A percentile compares a stretch with the other conserved stretches of the same genome.
These are phyloP conservation scores for Lasioglossum marginatum DNA, from an alignment of 2,888 invertebrate species.

Conservation along the genomic window DNA sequence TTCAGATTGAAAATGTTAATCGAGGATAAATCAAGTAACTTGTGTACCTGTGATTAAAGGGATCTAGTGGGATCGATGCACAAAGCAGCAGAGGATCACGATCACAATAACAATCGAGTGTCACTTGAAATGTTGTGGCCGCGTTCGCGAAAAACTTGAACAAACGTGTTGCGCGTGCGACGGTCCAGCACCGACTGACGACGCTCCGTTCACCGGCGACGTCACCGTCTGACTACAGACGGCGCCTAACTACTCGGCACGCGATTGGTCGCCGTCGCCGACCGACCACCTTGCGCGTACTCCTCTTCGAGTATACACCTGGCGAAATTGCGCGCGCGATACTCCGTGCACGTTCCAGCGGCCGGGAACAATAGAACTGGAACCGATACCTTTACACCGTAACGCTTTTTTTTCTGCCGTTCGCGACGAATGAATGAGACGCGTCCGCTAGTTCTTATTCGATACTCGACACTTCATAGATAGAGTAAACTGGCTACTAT, in stretches of 20 bases:
- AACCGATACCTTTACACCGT: slow-evolving; percentile 38
- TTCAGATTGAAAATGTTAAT: background rate
- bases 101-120: background rate
- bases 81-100: background rate
- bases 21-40: background rate
- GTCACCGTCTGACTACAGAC: slow-evolving; percentile 54
- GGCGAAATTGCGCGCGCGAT: slow-evolving; percentile 40
- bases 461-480: background rate
- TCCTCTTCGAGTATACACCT: slow-evolving; percentile 30
- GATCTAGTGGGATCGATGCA: background rate
- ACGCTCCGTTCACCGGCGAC: slow-evolving; percentile 29
- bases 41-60: slow-evolving; percentile 24
- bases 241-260: slow-evolving; percentile 66
- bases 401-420: slow-evolving; percentile 16
- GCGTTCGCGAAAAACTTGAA: background rate
- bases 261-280: slow-evolving; percentile 63
- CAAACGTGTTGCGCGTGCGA: slow-evolving; percentile 19
- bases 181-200: slow-evolving; percentile 66
- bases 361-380: slow-evolving; percentile 53
- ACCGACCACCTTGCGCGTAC: slow-evolving; percentile 53
- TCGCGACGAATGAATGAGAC: slow-evolving; percentile 50
- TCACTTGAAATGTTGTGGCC: background rate
- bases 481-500: too few relatives aligned
- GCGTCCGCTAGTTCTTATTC: slow-evolving; percentile 11
- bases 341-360: slow-evolving; percentile 26